Base-by-base conservation (phyloP, 2,888 invertebrate species). In the Julus scandinavius region DNA sequence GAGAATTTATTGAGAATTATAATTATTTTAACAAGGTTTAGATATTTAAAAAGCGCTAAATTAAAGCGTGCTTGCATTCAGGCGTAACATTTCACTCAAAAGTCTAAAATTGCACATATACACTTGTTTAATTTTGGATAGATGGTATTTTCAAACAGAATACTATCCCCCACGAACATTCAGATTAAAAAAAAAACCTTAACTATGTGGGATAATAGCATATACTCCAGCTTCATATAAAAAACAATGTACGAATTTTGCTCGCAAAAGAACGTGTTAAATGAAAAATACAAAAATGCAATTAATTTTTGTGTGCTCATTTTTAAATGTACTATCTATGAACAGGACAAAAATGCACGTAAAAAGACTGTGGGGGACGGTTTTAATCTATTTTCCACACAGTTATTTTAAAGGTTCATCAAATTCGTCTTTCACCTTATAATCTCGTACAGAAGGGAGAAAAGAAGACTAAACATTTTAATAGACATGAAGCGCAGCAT, bases 91-190 rank as follows among this genome's bases (percentile, higher is more conserved):
- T 45, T 45, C 45, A 7, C 45, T 45, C 45, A 45, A 45, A 45
- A 45, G 3, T 54, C 13, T 54, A 54, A 54, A 54, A 54, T 0
- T 54, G 17, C 54, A 54, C 54, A 17, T 29, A 29, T 29, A 29
- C 54, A 54, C 54, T 54, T 54, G 54, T 3, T 54, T 15, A 54
- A 54, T 54, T 9, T 7, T 54, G 17, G 13, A 54, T 54, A 54
- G 11, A n/a, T n/a, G n/a, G n/a, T 17, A 54, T 54, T 63, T 63
- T n/a, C n/a, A 54, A 54, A 54, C 5, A n/a, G 63, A 63, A 63
- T 1, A 63, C n/a, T n/a, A 63, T 63, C 63, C 63, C 63, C 63
- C 63, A 63, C 63, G 63, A 63, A 63, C 63, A 63, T 63, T n/a
- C n/a, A 17, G 63, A 63, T 63, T 63, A 63, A 63, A 17, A 63